Evolutionary conservation across 2,113 vertebrate species (phyloP).

Genomic region (Nibea coibor): DNA sequence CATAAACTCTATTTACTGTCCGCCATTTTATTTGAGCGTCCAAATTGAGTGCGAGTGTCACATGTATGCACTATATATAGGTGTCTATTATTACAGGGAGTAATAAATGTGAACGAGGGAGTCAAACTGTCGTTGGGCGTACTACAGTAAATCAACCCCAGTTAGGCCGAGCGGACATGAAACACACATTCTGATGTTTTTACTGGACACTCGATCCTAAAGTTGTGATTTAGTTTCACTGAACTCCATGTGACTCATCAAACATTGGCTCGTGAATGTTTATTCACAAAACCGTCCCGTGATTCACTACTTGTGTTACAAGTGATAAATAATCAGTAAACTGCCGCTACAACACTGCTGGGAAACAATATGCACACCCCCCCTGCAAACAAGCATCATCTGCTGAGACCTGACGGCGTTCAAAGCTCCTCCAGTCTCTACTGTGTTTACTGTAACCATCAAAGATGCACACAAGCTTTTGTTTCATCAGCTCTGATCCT

Average conservation of each 20-base stretch:
- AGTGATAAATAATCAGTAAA: not conserved
- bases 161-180: not conserved
- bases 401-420: not conserved
- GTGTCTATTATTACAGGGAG: not conserved
- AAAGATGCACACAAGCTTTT: too few relatives aligned
- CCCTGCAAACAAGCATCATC: not conserved
- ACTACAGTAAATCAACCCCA: not conserved
- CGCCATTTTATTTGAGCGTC: too few relatives aligned
- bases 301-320: not conserved
- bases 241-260: not conserved
- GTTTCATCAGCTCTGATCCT: slow-evolving; percentile 1
- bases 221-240: not conserved
- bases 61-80: too few relatives aligned
- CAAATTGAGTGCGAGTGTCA: too few relatives aligned
- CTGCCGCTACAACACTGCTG: too few relatives aligned
- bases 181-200: too few relatives aligned
- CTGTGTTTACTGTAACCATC: not conserved
- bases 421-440: not conserved
- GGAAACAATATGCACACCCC: not conserved
- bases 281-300: not conserved
- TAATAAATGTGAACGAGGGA: too few relatives aligned
- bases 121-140: too few relatives aligned
- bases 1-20: too few relatives aligned
- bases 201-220: not conserved
- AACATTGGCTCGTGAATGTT: not conserved